Evolutionary conservation across 1,140 invertebrate species (phyloP).

Genomic region (Drosophila ohnishii): DNA sequence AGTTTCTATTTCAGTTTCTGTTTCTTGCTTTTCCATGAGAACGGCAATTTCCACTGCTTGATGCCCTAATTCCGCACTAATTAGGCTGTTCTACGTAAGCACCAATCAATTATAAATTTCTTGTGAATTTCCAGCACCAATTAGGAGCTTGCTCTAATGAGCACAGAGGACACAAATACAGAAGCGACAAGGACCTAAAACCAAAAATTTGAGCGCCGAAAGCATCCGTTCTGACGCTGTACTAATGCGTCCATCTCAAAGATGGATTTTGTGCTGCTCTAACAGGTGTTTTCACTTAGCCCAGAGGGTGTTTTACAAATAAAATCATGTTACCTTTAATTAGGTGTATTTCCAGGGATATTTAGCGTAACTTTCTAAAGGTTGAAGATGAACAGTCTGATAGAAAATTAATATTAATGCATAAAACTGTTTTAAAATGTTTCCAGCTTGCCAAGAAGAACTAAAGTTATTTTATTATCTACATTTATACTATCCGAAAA

Average conservation of each 20-base stretch:
- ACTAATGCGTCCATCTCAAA: background rate
- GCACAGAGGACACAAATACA: slow-evolving; percentile 13
- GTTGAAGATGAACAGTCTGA: too few species aligned
- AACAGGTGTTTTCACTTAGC: slow-evolving; percentile 11
- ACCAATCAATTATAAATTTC: slow-evolving; percentile 37
- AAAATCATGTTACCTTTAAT: background rate
- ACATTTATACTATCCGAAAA: too few species aligned
- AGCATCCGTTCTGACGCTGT: background rate
- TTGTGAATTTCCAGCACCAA: slow-evolving; percentile 28
- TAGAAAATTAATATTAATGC: too few species aligned
- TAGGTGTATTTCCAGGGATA: background rate
- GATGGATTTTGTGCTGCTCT: background rate
- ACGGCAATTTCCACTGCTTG: background rate
- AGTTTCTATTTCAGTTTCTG: slow-evolving; percentile 13
- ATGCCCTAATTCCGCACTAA: slow-evolving; percentile 3
- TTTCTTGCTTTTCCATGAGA: slow-evolving; percentile 29
- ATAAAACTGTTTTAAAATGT: too few species aligned
- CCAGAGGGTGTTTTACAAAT: background rate
- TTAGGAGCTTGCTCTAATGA: slow-evolving; percentile 34
- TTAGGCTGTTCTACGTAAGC: slow-evolving; percentile 16
- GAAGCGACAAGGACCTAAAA: background rate
- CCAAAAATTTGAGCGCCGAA: slow-evolving; percentile 1
- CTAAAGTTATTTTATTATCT: too few species aligned
- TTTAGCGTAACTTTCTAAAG: background rate
- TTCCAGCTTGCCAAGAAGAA: too few species aligned